Base-by-base conservation (phyloP, 2,888 invertebrate species). In the Perizoma flavofasciatum region DNA sequence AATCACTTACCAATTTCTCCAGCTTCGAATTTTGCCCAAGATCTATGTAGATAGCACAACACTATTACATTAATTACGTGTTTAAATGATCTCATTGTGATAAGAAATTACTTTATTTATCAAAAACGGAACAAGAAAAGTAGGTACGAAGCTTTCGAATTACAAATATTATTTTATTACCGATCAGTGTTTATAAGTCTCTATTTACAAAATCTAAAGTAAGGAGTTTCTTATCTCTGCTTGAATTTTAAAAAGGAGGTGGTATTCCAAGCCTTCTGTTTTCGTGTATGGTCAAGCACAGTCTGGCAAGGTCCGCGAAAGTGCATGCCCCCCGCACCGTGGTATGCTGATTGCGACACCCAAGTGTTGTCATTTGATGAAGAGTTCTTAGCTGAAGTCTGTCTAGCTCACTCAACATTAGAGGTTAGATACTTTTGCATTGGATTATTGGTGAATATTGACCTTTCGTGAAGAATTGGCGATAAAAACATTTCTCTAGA, bases 1-100 rank as follows among this genome's bases (percentile, higher is more conserved):
- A 9, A n/a, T 37, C 43, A 75, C 87, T 77, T 73, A 88, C 89
- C 73, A 48, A 88, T 87, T 69, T 85, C 84, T 4, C 61, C 49
- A 39, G 70, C 78, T 70, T 86, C 86, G 48, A 70, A 69, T 54
- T 80, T 79, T 1, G 80, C 72, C 49, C 54, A 77, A 34, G 79
- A 74, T 41, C 77, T 55, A 71, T 80, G 80, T 34, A 78, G 72
- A 73, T 67, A 75, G 65, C 79, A 83, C 70, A 88, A 65, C 69
- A 88, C 73, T 53, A 86, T 64, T 33, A 81, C 66, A 74, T 75
- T 69, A 39, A 80, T 48, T 11, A 78, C 43, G 62, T 71, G 72
- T 52, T 69, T 75, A 47, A 75, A 55, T 11, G 67, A 69, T 64
- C 61, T 67, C 86, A 86, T 86, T 67, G 67, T 78, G 45, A 9